Conservation (phyloP, 2,113 vertebrate genomes). For the Mixornis gularis region DNA sequence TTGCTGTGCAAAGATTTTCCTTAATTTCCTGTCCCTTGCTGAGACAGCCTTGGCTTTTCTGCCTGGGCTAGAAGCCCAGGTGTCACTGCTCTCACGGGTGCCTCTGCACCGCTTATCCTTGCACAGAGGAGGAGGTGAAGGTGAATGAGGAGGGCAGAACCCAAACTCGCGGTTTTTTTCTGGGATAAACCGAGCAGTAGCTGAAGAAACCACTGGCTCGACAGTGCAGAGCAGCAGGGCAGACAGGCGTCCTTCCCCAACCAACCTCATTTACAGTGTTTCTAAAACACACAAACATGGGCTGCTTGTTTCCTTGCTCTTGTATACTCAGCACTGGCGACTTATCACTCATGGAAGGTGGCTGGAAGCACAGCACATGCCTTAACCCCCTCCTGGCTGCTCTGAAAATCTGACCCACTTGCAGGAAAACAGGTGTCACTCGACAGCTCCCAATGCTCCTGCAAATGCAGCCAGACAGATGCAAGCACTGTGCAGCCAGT, state of each 20-base stretch:
- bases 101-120: not conserved
- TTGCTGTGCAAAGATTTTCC: not conserved
- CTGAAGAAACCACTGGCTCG: not conserved
- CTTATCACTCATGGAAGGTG: not conserved
- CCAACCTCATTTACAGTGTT: not conserved
- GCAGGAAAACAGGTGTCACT: not conserved
- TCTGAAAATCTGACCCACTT: not conserved
- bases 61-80: not conserved
- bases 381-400: conserved; percentile 3
- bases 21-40: not conserved
- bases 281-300: not conserved
- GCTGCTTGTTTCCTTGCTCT: not conserved
- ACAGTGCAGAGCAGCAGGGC: not conserved
- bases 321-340: not conserved
- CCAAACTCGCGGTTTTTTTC: not conserved
- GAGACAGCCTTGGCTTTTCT: not conserved
- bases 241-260: not conserved
- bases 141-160: not conserved
- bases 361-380: not conserved
- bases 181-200: not conserved
- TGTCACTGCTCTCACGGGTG: not conserved
- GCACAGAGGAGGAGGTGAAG: not conserved
- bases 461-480: not conserved
- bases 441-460: not conserved
- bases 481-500: not conserved